Evolutionary conservation across 2,888 invertebrate genomes (phyloP).

Genomic region (Cataglyphis altisquamis): DNA sequence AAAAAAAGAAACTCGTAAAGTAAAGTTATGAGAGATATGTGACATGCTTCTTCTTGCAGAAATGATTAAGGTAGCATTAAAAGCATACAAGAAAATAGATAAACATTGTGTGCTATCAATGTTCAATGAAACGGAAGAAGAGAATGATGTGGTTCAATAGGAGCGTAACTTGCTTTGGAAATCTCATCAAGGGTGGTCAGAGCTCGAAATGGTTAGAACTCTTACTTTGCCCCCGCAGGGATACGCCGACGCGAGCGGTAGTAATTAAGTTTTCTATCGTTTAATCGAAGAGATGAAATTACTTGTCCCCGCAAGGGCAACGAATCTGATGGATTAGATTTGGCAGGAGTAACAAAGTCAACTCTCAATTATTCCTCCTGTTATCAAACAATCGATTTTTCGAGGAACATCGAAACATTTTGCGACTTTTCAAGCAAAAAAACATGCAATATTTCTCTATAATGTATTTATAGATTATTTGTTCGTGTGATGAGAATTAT

Average conservation of each 20-base stretch:
- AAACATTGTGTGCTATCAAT: neutral
- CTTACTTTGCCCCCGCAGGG: conserved; percentile 38
- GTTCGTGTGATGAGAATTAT: conserved; percentile 38
- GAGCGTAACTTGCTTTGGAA: conserved; percentile 39
- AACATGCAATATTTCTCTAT: neutral
- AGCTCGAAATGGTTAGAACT: conserved; percentile 22
- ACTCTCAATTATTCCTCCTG: neutral
- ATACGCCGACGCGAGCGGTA: conserved; percentile 22
- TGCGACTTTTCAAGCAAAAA: neutral
- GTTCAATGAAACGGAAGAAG: conserved; percentile 22
- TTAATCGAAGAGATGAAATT: conserved; percentile 51
- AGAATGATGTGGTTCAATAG: conserved; percentile 39
- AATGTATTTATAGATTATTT: conserved; percentile 18
- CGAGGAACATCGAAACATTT: neutral
- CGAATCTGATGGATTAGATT: conserved; percentile 32
- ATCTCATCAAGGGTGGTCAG: conserved; percentile 26
- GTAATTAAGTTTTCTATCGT: conserved; percentile 58
- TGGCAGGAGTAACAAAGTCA: conserved; percentile 20
- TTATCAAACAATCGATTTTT: conserved; percentile 12
- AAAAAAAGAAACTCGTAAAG: neutral
- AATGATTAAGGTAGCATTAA: neutral
- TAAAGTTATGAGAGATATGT: neutral
- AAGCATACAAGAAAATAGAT: neutral
- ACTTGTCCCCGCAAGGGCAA: conserved; percentile 32
- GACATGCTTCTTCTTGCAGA: neutral